Conservation (phyloP, 2,888 invertebrate species). For the Alcis repandata region DNA sequence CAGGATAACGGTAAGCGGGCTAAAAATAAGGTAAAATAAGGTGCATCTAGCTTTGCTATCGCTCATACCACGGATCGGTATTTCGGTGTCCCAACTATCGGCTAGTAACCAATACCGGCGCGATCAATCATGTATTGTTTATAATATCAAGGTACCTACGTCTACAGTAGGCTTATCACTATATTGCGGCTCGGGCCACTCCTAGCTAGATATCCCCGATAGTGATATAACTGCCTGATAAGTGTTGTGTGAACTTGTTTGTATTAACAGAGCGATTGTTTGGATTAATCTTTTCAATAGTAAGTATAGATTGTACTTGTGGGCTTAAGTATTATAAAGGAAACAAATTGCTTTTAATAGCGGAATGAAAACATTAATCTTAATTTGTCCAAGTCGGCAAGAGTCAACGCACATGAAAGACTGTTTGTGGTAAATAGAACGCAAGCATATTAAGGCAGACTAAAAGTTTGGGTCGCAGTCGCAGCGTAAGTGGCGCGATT, state of each 20-base stretch:
- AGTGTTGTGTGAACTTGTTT: conserved; percentile 13
- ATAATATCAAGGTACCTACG: conserved; percentile 14
- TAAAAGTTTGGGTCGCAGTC: too few species aligned
- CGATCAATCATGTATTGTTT: conserved; percentile 30
- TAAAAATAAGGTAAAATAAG: too few species aligned
- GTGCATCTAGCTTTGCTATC: too few species aligned
- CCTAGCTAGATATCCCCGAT: conserved; percentile 23
- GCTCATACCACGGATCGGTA: too few species aligned
- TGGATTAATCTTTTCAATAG: conserved; percentile 17
- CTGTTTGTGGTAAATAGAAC: too few species aligned
- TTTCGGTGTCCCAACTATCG: conserved; percentile 17
- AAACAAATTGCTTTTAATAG: background rate
- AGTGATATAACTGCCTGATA: conserved; percentile 27
- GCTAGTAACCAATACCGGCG: conserved; percentile 5
- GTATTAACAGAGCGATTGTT: conserved; percentile 22
- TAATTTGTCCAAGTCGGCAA: too few species aligned
- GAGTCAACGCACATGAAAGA: too few species aligned
- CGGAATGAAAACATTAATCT: too few species aligned
- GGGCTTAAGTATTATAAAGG: background rate
- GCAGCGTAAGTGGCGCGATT: too few species aligned
- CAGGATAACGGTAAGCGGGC: too few species aligned
- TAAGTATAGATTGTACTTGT: background rate
- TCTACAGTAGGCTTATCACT: conserved; percentile 25
- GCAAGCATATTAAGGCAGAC: too few species aligned
- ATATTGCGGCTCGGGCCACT: conserved; percentile 29